Conservation (phyloP, 2,113 vertebrate genomes). For the Speoplatyrhinus poulsoni region DNA sequence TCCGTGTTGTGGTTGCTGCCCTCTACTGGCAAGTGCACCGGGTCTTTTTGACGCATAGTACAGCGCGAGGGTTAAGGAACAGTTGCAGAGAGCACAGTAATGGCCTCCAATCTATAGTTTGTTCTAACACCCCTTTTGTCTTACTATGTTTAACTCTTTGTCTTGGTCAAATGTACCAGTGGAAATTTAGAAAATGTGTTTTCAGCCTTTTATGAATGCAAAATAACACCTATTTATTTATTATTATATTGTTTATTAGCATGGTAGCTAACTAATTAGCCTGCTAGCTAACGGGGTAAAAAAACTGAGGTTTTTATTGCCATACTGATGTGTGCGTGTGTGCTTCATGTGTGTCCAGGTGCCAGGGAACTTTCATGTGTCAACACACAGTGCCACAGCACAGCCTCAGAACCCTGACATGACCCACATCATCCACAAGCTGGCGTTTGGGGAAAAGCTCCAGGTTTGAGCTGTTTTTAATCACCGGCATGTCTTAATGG, state of each 20-base stretch:
- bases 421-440: slow-evolving; percentile 94
- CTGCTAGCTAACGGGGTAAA: slow-evolving; percentile 40
- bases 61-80: too few species aligned
- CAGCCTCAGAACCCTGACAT: slow-evolving; percentile 97
- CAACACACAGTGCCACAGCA: slow-evolving; percentile 96
- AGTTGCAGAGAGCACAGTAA: slow-evolving; percentile 26
- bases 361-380: slow-evolving; percentile 97
- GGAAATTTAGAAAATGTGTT: background rate
- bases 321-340: slow-evolving; percentile 6
- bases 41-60: too few species aligned
- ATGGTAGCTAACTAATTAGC: background rate
- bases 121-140: slow-evolving; percentile 16
- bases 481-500: too few species aligned
- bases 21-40: too few species aligned
- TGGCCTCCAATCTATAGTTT: slow-evolving; percentile 15
- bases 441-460: slow-evolving; percentile 92
- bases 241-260: too few species aligned
- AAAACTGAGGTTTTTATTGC: slow-evolving; percentile 11
- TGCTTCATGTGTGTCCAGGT: slow-evolving; percentile 75
- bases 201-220: slow-evolving; percentile 1
- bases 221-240: slow-evolving; percentile 25
- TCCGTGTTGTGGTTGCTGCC: too few species aligned
- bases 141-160: slow-evolving; percentile 61
- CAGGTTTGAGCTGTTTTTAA: slow-evolving; percentile 73
- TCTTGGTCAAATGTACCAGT: slow-evolving; percentile 9